phyloP scores from a whole-genome alignment of 2,888 invertebrate species.

The Volucella bombylans region DNA sequence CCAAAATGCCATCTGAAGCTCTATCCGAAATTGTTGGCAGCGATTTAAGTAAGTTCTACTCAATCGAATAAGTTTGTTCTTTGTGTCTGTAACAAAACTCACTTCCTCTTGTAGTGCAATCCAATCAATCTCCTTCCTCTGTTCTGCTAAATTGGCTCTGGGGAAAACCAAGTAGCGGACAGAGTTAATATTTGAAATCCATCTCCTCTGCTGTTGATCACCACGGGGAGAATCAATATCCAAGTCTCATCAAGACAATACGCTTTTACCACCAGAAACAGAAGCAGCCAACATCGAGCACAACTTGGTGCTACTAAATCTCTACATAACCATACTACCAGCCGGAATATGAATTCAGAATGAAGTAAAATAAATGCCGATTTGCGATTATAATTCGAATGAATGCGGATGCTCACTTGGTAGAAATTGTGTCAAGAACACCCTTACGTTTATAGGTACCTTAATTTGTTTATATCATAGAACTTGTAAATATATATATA shows the following conservation, averaged over 20 bases:
- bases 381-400: no score
- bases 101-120: slow-evolving; percentile 85
- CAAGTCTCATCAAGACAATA: slow-evolving; percentile 14
- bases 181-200: slow-evolving; percentile 67
- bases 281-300: slow-evolving; percentile 41
- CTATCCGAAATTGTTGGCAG: slow-evolving; percentile 89
- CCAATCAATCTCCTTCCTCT: slow-evolving; percentile 90
- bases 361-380: no score
- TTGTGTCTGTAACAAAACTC: background rate
- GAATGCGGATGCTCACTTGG: no score
- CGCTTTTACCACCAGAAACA: slow-evolving; percentile 1
- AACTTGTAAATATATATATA: slow-evolving; percentile 60
- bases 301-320: slow-evolving; percentile 48
- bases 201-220: slow-evolving; percentile 52
- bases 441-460: slow-evolving; percentile 38
- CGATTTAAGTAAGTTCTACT: slow-evolving; percentile 87
- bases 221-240: slow-evolving; percentile 43
- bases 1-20: slow-evolving; percentile 88
- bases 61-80: background rate
- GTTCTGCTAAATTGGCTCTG: slow-evolving; percentile 91
- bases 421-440: slow-evolving; percentile 2
- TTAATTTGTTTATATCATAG: slow-evolving; percentile 43
- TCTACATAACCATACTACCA: slow-evolving; percentile 20
- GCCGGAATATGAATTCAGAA: background rate
- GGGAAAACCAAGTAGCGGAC: slow-evolving; percentile 84